Evolutionary conservation across 1,140 invertebrate species (phyloP).

Genomic region (Leptonema lineaticorne): DNA sequence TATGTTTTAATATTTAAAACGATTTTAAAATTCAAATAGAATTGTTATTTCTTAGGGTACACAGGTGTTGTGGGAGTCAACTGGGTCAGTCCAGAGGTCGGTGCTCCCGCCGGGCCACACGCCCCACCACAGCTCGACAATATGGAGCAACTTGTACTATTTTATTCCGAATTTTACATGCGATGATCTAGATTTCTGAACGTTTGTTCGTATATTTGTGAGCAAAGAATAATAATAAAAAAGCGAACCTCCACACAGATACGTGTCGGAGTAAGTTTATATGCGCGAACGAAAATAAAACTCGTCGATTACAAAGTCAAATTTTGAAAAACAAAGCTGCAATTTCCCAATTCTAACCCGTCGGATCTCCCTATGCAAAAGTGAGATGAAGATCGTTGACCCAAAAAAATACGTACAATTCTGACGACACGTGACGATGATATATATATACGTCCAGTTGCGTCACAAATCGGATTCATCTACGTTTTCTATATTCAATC

Average conservation of each 20-base stretch:
- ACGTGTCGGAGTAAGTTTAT: no score
- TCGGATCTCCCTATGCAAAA: no score
- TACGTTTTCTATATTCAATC: no score
- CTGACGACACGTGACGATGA: not conserved
- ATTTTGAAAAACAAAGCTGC: not conserved
- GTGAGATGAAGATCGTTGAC: no score
- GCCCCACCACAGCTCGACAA: constrained; percentile 16
- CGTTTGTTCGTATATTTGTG: no score
- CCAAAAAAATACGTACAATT: no score
- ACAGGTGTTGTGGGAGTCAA: constrained; percentile 21
- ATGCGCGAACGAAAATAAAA: constrained; percentile 1
- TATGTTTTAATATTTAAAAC: not conserved
- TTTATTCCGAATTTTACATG: constrained; percentile 22
- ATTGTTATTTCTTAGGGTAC: not conserved
- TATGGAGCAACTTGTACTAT: constrained; percentile 36
- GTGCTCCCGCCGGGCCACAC: constrained; percentile 25
- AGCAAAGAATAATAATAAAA: no score
- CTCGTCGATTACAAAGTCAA: not conserved
- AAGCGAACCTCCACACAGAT: no score
- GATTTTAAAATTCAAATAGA: not conserved
- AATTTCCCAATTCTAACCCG: no score
- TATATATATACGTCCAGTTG: not conserved
- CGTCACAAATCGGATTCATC: not conserved
- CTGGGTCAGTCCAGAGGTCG: constrained; percentile 30
- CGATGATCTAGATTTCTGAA: constrained; percentile 26